Base-by-base conservation (phyloP, 92 coral and sea anemone species). In the Parazoanthus atlanticus region DNA sequence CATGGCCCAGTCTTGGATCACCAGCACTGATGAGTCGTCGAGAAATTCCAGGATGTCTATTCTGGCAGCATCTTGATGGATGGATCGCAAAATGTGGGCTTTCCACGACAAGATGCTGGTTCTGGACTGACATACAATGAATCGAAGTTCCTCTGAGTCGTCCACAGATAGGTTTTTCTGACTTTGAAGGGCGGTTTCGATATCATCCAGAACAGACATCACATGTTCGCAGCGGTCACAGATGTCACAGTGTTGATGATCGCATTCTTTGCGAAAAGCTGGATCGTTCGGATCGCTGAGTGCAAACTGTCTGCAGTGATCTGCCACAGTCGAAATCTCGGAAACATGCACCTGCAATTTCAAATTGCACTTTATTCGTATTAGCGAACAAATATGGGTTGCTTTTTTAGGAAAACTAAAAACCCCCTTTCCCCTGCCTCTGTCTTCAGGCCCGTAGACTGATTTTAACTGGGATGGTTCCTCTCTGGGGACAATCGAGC, bases 271-370 rank as follows among this genome's bases (percentile, higher is more conserved):
- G 70, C 84, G 84, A 79, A 79, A 79, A 79, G 84, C 84, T 30
- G 84, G 41, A 79, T 79, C 69, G 70, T 79, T 79, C 70, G 84
- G 70, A 49, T 79, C 84, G 70, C 43, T 79, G 70, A 54, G 84
- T 79, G 84, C 84, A 28, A 52, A 79, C 84, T 79, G 84, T 79
- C 84, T 79, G 71, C 84, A 79, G 84, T 79, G 71, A 52, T 54
- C 84, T 52, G 84, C 84, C 70, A 79, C 84, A 79, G 70, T 79
- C 43, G 84, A 79, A 79, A 79, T 54, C 84, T 79, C 84, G 70
- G 84, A 54, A 79, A 54, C 84, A 80, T 80, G 84, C 84, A 80
- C 84, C 84, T 80, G 84, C 84, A 80, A 80, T 80, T 80, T 80
- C 84, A 80, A 80, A 80, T 80, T 80, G 84, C 84, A 80, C 72